These are phyloP conservation scores for Acropora tenuis DNA, from an alignment of 64 coral and sea anemone species.

Conservation along the genomic window DNA sequence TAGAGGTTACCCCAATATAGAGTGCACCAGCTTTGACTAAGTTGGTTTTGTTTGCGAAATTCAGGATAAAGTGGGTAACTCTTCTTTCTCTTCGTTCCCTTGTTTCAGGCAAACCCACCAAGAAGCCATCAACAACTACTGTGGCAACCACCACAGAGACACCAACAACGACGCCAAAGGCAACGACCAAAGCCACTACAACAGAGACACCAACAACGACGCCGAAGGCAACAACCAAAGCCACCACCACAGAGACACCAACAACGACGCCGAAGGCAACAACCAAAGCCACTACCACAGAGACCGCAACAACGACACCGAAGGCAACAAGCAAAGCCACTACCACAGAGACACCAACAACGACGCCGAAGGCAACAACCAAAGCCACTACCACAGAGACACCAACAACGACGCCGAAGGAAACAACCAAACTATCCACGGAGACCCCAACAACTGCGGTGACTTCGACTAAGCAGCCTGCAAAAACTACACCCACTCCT, in stretches of 20 bases:
- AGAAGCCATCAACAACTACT: too few species aligned
- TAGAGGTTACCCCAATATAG: too few species aligned
- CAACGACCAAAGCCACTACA: too few species aligned
- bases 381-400: neutral
- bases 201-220: neutral
- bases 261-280: neutral
- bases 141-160: too few species aligned
- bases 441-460: neutral
- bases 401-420: neutral
- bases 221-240: neutral
- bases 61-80: too few species aligned
- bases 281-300: neutral
- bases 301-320: neutral
- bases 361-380: neutral
- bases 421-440: neutral
- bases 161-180: too few species aligned
- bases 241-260: neutral
- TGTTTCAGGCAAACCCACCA: too few species aligned
- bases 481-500: neutral
- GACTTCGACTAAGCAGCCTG: neutral
- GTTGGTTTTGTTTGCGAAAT: too few species aligned
- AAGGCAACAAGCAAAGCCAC: neutral
- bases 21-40: too few species aligned
- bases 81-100: too few species aligned
- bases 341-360: neutral